These are phyloP conservation scores for Corythornis leucogaster DNA, from an alignment of 2,797 vertebrate species.

Conservation along the genomic window DNA sequence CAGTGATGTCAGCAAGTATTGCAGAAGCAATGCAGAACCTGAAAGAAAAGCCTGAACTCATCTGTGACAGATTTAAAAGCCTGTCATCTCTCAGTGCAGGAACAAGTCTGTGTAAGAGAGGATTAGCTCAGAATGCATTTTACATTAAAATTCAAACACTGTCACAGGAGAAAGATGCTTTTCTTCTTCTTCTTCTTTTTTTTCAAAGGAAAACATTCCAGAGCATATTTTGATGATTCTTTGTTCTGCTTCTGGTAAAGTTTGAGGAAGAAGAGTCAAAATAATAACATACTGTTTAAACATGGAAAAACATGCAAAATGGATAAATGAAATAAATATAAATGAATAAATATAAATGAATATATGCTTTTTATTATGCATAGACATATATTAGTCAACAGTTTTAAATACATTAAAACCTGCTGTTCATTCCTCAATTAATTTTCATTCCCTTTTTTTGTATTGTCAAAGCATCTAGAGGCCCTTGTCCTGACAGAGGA, in stretches of 20 bases:
- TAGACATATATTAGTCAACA: neutral
- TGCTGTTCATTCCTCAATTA: neutral
- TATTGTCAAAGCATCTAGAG: neutral
- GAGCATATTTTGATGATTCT: neutral
- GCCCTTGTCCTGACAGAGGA: neutral
- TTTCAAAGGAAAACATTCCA: neutral
- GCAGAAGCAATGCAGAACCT: slow-evolving; percentile 1
- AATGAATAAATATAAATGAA: too few species aligned
- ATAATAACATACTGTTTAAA: neutral
- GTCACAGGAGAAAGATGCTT: neutral
- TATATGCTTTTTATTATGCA: neutral
- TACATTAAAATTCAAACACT: slow-evolving; percentile 48
- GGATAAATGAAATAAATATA: neutral
- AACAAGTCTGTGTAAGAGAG: slow-evolving; percentile 10
- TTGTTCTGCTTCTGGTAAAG: slow-evolving; percentile 4
- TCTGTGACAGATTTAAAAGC: slow-evolving; percentile 35
- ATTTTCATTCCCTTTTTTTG: neutral
- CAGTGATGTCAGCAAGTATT: neutral
- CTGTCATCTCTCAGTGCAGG: slow-evolving; percentile 8
- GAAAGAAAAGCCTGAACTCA: slow-evolving; percentile 19
- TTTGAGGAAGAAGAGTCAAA: neutral
- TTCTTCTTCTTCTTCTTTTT: neutral
- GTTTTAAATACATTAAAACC: neutral
- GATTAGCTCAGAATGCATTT: slow-evolving; percentile 46
- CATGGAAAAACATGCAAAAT: neutral